A percentile compares a stretch with the other conserved stretches of the same genome.
Conservation (phyloP, 2,113 vertebrate species). For the Perca schrenkii region DNA sequence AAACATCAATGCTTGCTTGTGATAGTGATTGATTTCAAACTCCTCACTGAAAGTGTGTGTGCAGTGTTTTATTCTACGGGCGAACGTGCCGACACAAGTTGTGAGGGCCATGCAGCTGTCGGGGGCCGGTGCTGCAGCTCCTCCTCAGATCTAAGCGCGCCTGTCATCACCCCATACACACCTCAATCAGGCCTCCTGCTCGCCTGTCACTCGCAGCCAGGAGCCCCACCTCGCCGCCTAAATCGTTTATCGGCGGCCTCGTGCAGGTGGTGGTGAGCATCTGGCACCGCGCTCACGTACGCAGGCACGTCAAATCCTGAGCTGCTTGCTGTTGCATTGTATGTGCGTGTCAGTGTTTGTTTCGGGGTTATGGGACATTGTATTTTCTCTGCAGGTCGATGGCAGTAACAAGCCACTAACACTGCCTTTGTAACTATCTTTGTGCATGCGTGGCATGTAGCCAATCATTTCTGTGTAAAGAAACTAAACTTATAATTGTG, state of each 20-base stretch:
- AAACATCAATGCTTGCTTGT: not conserved
- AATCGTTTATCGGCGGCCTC: slow-evolving; percentile 59
- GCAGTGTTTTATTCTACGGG: slow-evolving; percentile 52
- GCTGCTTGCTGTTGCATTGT: slow-evolving; percentile 21
- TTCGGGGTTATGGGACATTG: slow-evolving; percentile 38
- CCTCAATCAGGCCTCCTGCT: slow-evolving; percentile 84
- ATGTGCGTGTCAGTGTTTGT: slow-evolving; percentile 42
- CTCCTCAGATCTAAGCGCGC: slow-evolving; percentile 75
- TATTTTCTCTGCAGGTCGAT: slow-evolving; percentile 6
- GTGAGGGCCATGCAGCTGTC: slow-evolving; percentile 74
- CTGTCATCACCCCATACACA: slow-evolving; percentile 82
- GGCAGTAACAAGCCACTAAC: not conserved
- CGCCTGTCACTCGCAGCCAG: slow-evolving; percentile 70
- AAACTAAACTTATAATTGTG: not conserved
- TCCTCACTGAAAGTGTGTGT: slow-evolving; percentile 27
- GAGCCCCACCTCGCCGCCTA: slow-evolving; percentile 61
- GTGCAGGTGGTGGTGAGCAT: slow-evolving; percentile 76
- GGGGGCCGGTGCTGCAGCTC: slow-evolving; percentile 56
- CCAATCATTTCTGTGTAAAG: not conserved
- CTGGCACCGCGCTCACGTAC: slow-evolving; percentile 48
- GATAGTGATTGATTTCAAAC: slow-evolving; percentile 39
- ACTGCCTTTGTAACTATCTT: not conserved
- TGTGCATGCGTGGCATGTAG: not conserved
- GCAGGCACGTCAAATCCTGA: slow-evolving; percentile 16
- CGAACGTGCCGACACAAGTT: slow-evolving; percentile 78